phyloP scores from a whole-genome alignment of 2,797 vertebrate species.

The Bovichtus diacanthus region DNA sequence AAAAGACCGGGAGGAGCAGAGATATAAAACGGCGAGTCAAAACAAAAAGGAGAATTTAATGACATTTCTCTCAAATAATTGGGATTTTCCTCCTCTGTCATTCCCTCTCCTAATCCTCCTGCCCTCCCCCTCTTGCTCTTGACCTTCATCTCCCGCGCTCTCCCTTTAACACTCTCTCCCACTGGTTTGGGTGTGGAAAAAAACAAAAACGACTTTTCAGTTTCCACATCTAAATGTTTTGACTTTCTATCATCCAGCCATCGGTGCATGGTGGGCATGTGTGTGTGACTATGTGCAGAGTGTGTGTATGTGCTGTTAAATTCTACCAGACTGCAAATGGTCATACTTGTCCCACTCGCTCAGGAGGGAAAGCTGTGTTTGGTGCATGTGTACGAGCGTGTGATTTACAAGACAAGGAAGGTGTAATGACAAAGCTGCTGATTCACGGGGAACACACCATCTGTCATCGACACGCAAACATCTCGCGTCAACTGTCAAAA shows the following conservation, averaged over 20 bases:
- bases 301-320: slow-evolving; percentile 41
- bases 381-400: slow-evolving; percentile 1
- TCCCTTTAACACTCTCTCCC: slow-evolving; percentile 39
- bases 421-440: slow-evolving; percentile 52
- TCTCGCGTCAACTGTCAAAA: slow-evolving; percentile 13
- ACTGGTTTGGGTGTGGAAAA: slow-evolving; percentile 20
- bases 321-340: slow-evolving; percentile 59
- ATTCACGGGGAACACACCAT: slow-evolving; percentile 46
- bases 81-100: slow-evolving; percentile 33
- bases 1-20: background rate
- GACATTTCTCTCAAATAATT: slow-evolving; percentile 46
- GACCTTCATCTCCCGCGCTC: slow-evolving; percentile 57
- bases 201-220: slow-evolving; percentile 13
- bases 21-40: slow-evolving; percentile 8
- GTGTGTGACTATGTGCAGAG: background rate
- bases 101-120: slow-evolving; percentile 29
- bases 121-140: slow-evolving; percentile 22
- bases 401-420: slow-evolving; percentile 34
- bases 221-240: slow-evolving; percentile 40
- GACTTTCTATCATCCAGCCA: slow-evolving; percentile 27
- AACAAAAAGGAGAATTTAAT: slow-evolving; percentile 32
- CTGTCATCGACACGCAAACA: slow-evolving; percentile 37
- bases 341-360: slow-evolving; percentile 54
- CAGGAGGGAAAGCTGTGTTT: slow-evolving; percentile 33
- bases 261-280: background rate